phyloP scores from a whole-genome alignment of 2,113 vertebrate species.

The Catagonus wagneri region DNA sequence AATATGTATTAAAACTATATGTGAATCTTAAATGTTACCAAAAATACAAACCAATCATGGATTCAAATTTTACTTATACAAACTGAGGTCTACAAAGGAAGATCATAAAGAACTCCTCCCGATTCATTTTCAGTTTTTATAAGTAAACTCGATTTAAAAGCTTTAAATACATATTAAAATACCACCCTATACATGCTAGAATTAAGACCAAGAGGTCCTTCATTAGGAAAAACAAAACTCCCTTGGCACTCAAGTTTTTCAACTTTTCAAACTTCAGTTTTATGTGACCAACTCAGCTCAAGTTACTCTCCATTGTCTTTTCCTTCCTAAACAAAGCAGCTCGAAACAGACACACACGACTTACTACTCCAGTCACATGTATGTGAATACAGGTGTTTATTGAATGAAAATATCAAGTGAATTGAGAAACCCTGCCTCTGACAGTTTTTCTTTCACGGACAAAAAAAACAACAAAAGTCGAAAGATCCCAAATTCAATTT shows the following conservation, averaged over 20 bases:
- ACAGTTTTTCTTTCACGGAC: not conserved
- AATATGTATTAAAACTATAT: conserved; percentile 39
- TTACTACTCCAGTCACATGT: conserved; percentile 7
- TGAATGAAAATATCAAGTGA: conserved; percentile 48
- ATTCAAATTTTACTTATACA: conserved; percentile 50
- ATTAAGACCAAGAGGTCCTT: conserved; percentile 46
- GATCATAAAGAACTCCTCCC: not conserved
- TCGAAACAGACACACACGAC: not conserved
- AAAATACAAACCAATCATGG: conserved; percentile 19
- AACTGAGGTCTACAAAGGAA: conserved; percentile 20
- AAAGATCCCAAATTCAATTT: conserved; percentile 14
- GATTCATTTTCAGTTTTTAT: not conserved
- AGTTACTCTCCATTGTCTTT: not conserved
- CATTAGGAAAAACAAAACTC: not conserved
- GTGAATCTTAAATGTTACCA: conserved; percentile 43
- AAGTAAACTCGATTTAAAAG: not conserved
- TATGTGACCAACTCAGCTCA: conserved; percentile 33
- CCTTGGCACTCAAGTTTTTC: not conserved
- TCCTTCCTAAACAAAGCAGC: conserved; percentile 49
- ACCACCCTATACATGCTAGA: not conserved
- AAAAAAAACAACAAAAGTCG: not conserved
- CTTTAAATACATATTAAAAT: conserved; percentile 11
- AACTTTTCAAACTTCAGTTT: conserved; percentile 51
- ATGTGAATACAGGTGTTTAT: conserved; percentile 31
- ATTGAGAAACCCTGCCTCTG: not conserved